Conservation (phyloP, 2,797 vertebrate genomes). For the Hemitrygon akajei region DNA sequence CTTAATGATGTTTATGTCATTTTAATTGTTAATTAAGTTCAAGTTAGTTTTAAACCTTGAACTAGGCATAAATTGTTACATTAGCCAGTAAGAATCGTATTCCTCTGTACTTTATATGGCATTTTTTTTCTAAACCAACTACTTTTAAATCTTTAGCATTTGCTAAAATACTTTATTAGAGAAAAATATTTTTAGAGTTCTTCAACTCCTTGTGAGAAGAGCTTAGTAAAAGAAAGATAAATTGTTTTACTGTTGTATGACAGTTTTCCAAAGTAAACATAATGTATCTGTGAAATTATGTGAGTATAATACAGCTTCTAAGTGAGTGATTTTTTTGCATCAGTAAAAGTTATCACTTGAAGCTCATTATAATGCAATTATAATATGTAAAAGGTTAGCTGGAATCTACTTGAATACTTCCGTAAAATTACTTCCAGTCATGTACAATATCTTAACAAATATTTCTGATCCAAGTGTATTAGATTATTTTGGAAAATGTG, state of each 20-base stretch:
- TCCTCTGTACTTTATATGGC: neutral
- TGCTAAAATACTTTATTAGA: neutral
- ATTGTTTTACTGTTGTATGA: neutral
- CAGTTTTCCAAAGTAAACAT: neutral
- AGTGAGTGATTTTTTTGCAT: neutral
- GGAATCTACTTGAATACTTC: neutral
- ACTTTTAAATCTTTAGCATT: neutral
- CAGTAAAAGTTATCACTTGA: neutral
- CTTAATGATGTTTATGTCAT: neutral
- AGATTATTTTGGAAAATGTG: neutral
- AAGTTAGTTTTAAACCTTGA: neutral
- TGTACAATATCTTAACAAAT: neutral
- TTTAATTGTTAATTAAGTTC: neutral
- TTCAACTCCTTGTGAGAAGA: neutral
- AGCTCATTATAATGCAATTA: neutral
- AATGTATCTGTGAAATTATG: neutral
- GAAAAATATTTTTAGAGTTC: neutral
- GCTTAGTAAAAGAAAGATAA: neutral
- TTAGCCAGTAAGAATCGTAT: neutral
- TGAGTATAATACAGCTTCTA: neutral
- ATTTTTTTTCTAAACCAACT: neutral
- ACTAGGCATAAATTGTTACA: neutral
- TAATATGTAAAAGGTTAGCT: neutral
- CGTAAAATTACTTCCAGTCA: neutral
- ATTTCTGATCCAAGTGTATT: neutral